Base-by-base conservation (phyloP, 2,797 vertebrate species). In the Scomberomorus guttatus region DNA sequence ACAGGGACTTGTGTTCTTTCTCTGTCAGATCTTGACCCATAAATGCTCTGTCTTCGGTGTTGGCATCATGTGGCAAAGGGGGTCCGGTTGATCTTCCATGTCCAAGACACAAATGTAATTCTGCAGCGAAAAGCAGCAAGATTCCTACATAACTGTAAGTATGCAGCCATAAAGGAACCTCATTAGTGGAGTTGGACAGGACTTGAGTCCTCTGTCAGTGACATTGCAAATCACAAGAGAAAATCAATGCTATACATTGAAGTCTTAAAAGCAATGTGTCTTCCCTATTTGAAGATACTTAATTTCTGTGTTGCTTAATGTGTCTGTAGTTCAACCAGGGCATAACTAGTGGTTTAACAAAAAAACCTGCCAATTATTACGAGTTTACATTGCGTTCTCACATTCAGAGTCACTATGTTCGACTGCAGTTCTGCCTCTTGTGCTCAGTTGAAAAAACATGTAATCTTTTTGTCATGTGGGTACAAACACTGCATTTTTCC, bases 231-330 rank as follows among this genome's bases (percentile, higher is more conserved):
- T 54, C 37, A 48, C 42, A 63, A 27, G 22, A 65, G 37, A 6
- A 64, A 64, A 77, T 44, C n/a, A 54, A 25, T 69, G 37, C 58
- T 57, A 34, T 18, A 76, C 24, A 44, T 18, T 15, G 27, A 14
- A 42, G 5, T 24, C 34, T 52, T 10, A 34, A 59, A 44, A 44
- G 27, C 18, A 52, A 10, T 27, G 12, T 15, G 0, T 54, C 39
- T 37, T 39, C 11, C 5, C 11, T 6, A 18, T 32, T 24, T 44
- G 24, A 46, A 44, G n/a, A 12, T 20, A 54, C 44, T 48, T 48
- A 48, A 18, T 77, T 50, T 25, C 39, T 42, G 44, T 54, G 37
- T 9, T 51, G 12, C 48, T 64, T 25, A 32, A 34, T 20, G 42
- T 25, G 46, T 67, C 44, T 29, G 27, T 24, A 44, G 29, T 59